These are phyloP conservation scores for Peromyscus polionotus DNA, from an alignment of 2,113 vertebrate genomes.

Conservation along the genomic window DNA sequence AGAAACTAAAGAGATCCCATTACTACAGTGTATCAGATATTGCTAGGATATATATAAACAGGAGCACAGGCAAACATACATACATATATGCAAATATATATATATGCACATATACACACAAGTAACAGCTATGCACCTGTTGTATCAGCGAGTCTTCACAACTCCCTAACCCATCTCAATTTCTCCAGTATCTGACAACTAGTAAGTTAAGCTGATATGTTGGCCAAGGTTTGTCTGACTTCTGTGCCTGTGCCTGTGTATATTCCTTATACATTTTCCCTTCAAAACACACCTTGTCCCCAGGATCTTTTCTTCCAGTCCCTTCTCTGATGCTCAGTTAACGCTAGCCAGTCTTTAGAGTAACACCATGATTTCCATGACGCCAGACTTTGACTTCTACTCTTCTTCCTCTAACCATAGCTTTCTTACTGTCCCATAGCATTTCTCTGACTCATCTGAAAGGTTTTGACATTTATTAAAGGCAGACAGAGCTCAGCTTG, in stretches of 20 bases:
- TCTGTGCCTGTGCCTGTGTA: background rate
- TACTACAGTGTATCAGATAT: background rate
- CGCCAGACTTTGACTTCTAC: background rate
- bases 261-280: background rate
- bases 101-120: background rate
- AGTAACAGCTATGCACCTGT: background rate
- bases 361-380: background rate
- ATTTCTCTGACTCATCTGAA: background rate
- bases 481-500: background rate
- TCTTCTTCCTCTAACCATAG: background rate
- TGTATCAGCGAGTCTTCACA: background rate
- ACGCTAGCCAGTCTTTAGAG: background rate
- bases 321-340: conserved; percentile 8
- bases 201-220: background rate
- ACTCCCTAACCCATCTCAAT: background rate
- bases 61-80: background rate
- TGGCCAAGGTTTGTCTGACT: background rate
- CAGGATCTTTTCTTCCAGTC: background rate
- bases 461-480: conserved; percentile 24
- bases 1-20: background rate
- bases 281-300: background rate
- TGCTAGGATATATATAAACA: background rate
- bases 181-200: background rate
- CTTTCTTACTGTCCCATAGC: background rate
- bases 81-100: too few relatives aligned